Evolutionary conservation across 2,113 vertebrate genomes (phyloP), one percentile per base, ranked within the genome.

Genomic region (Bostrychus sinensis): DNA sequence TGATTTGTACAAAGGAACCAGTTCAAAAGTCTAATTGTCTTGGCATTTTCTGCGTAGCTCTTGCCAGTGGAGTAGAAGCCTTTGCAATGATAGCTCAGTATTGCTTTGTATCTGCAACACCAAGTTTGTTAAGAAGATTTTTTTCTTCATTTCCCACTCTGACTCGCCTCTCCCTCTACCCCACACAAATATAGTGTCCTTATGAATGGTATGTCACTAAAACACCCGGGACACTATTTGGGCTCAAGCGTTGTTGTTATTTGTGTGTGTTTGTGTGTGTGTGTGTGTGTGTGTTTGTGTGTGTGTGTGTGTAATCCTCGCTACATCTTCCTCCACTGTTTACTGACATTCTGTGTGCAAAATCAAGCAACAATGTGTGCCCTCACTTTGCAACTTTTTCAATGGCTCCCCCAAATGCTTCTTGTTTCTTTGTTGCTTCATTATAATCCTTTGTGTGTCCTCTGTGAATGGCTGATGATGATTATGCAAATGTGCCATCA

Each of bases 361-460:
- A 59, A 69, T 69, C 38, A 56, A 45, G 36, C 16, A 23, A 70
- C 65, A 57, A 51, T 56, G 71, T 76, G 72, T 75, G 66, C 64
- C 82, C 86, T 69, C 74, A 76, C 73, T 32, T 53, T 22, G 67
- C 17, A 20, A 54, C 61, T 71, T 78, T 45, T 71, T 78, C 77
- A 70, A 61, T 74, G 76, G 76, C 66, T 75, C 59, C 68, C 84
- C 74, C 71, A 88, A 90, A 89, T 80, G 83, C 83, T 79, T 66
- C 89, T 87, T 87, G 88, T 88, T 87, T 88, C 88, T 85, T 81
- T 88, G 85, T 86, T 89, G 88, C 83, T 81, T 90, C 89, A 87
- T 92, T 91, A 91, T 85, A 84, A 86, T 87, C 89, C 82, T 90
- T 91, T 91, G 89, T 91, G 88, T 85, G 83, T 86, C 85, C 84